Percentiles rank a stretch among this genome's conserved stretches.
phyloP scores from a whole-genome alignment of 2,888 invertebrate species.

The Ypsolopha scabrella region DNA sequence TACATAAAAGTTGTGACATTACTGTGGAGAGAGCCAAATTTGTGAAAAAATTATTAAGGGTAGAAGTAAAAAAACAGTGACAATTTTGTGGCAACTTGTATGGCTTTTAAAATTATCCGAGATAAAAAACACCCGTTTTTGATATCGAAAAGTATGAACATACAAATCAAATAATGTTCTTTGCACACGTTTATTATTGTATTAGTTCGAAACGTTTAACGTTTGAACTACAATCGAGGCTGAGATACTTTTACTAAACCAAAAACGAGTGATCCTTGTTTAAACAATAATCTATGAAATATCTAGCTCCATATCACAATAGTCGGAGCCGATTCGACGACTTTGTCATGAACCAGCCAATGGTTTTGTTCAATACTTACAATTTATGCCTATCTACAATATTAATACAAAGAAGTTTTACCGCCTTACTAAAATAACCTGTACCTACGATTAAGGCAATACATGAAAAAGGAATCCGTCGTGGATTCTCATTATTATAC shows the following conservation, averaged over 20 bases:
- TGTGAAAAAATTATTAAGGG: background rate
- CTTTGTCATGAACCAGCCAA: constrained; percentile 14
- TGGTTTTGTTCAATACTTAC: constrained; percentile 49
- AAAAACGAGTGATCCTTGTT: no score
- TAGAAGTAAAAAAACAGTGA: background rate
- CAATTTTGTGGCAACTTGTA: constrained; percentile 32
- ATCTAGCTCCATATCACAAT: constrained; percentile 12
- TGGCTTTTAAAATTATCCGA: constrained; percentile 24
- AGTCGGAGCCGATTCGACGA: constrained; percentile 6
- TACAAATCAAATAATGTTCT: background rate
- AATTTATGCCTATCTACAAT: constrained; percentile 43
- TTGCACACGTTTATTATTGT: background rate
- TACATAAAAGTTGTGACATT: constrained; percentile 25
- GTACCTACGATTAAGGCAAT: background rate
- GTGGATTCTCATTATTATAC: no score
- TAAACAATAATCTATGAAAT: background rate
- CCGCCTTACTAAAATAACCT: background rate
- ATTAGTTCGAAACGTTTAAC: no score
- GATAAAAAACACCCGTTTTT: constrained; percentile 3
- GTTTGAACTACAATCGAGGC: no score
- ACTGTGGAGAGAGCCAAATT: constrained; percentile 13
- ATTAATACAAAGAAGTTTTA: background rate
- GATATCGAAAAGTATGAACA: background rate
- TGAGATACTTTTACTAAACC: no score
- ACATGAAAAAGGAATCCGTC: no score